Evolutionary conservation across 2,113 vertebrate species (phyloP).

Genomic region (Ovibos moschatus): DNA sequence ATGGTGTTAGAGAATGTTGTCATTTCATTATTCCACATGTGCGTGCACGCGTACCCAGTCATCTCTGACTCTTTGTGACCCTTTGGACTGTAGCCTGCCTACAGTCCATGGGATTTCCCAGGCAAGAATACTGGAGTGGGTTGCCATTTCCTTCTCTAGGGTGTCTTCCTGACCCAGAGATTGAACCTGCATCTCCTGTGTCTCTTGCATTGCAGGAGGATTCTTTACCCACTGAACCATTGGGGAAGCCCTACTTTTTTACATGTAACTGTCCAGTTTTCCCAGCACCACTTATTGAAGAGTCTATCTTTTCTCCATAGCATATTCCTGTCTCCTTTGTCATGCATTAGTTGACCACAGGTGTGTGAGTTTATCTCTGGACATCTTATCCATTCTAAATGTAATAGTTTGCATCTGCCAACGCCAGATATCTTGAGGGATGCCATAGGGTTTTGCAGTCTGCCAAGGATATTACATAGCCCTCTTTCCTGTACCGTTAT

Average conservation of each 20-base stretch:
- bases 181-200: rapidly evolving
- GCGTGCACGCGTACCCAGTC: not conserved
- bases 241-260: not conserved
- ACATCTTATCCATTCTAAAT: not conserved
- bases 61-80: not conserved
- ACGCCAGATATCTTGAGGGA: slow-evolving; percentile 5
- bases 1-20: not conserved
- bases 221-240: not conserved
- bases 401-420: not conserved
- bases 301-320: not conserved
- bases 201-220: not conserved
- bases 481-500: not conserved
- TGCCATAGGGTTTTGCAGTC: slow-evolving; percentile 15
- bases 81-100: not conserved
- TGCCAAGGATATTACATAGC: slow-evolving; percentile 23
- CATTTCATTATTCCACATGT: not conserved
- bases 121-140: not conserved
- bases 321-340: not conserved
- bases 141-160: not conserved
- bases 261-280: not conserved
- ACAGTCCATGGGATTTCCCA: not conserved
- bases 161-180: not conserved
- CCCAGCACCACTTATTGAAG: not conserved
- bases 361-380: not conserved
- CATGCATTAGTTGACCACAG: not conserved